Percentiles rank a stretch among this genome's conserved stretches.
Evolutionary conservation across 2,113 vertebrate species (phyloP).

Genomic region (Chiloscyllium plagiosum): DNA sequence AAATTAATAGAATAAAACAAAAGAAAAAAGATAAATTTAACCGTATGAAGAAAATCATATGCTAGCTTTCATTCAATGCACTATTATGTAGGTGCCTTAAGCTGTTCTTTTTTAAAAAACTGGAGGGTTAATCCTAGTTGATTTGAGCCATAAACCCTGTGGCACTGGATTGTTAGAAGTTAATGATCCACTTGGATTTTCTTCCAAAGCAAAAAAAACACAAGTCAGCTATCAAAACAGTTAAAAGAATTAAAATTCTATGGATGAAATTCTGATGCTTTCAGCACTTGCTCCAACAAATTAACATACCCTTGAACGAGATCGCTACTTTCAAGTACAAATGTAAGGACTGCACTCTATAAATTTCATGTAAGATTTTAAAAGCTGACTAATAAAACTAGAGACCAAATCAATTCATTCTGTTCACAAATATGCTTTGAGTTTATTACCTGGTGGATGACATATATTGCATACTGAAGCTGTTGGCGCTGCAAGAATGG

Average conservation of each 20-base stretch:
- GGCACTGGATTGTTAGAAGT: background rate
- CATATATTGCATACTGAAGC: constrained; percentile 55
- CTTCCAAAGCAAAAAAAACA: background rate
- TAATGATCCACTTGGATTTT: background rate
- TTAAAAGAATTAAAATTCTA: background rate
- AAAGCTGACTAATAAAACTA: background rate
- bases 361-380: background rate
- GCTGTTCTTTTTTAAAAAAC: background rate
- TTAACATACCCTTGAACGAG: background rate
- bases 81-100: background rate
- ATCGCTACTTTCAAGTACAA: background rate
- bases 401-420: background rate
- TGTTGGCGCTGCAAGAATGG: constrained; percentile 61
- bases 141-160: background rate
- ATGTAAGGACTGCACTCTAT: background rate
- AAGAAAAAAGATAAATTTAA: background rate
- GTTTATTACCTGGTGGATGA: constrained; percentile 58
- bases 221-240: background rate
- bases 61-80: background rate
- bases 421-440: background rate
- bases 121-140: background rate
- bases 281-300: background rate
- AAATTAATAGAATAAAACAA: background rate
- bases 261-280: background rate
- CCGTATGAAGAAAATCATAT: background rate